phyloP scores from a whole-genome alignment of 2,797 vertebrate species.

The Gymnothorax reevesii region DNA sequence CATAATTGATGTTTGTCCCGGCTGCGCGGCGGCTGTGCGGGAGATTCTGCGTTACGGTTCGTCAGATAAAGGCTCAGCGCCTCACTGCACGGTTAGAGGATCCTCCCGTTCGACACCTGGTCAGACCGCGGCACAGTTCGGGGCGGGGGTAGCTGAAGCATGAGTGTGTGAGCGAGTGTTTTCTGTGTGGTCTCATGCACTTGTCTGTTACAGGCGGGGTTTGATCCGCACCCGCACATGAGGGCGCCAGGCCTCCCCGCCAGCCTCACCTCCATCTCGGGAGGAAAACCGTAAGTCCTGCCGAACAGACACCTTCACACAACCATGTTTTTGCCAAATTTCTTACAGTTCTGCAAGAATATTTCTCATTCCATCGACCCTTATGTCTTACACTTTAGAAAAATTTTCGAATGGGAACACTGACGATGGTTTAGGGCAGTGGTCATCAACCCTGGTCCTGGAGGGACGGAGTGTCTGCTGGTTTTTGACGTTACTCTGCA shows the following conservation, averaged over 20 bases:
- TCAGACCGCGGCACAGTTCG: no score
- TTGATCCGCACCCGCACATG: conserved; percentile 93
- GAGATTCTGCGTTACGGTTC: neutral
- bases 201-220: conserved; percentile 76
- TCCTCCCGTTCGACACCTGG: neutral
- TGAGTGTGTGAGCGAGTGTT: conserved; percentile 56
- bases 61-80: neutral
- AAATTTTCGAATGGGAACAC: no score
- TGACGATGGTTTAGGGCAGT: no score
- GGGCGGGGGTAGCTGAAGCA: neutral
- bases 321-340: neutral
- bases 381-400: no score
- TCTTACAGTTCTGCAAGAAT: no score
- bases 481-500: no score
- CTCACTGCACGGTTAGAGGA: neutral
- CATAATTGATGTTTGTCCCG: conserved; percentile 13
- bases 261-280: conserved; percentile 89
- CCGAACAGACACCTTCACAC: neutral
- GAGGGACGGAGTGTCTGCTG: no score
- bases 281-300: conserved; percentile 89
- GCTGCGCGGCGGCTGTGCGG: neutral
- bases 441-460: no score
- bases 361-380: no score
- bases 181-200: neutral
- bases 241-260: conserved; percentile 85